Conservation (phyloP, 1,140 invertebrate genomes). For the Drusus annulatus region DNA sequence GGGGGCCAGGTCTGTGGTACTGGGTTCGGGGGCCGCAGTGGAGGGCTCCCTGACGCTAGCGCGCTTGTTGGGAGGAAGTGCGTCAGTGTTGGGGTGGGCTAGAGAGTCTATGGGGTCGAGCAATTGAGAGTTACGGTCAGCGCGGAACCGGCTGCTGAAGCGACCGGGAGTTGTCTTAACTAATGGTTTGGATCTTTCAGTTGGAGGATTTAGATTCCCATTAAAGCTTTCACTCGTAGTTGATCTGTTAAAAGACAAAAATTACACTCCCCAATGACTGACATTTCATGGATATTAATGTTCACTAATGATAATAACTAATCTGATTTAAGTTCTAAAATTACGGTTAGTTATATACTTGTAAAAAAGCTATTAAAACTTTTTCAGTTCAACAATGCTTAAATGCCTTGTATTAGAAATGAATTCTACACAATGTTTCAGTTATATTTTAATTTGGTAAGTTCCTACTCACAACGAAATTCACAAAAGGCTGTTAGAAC, state of each 20-base stretch:
- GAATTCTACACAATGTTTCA: conserved; percentile 7
- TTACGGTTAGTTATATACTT: conserved; percentile 1
- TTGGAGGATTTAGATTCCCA: conserved; percentile 62
- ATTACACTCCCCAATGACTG: conserved; percentile 67
- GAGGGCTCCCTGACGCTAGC: neutral
- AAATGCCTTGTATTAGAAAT: neutral
- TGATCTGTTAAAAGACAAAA: conserved; percentile 73
- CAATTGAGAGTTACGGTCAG: conserved; percentile 63
- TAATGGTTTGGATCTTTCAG: conserved; percentile 61
- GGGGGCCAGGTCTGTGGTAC: conserved; percentile 18
- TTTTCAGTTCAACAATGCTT: neutral
- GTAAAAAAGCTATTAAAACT: neutral
- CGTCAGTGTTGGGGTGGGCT: neutral
- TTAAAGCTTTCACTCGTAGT: conserved; percentile 70
- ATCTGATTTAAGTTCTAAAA: neutral
- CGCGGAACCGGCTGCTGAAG: conserved; percentile 58
- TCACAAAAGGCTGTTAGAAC: neutral
- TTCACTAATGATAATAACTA: conserved; percentile 17
- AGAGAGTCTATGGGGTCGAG: neutral
- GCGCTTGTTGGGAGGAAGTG: conserved; percentile 3
- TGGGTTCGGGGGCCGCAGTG: neutral
- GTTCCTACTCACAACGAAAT: conserved; percentile 20
- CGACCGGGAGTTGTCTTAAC: conserved; percentile 53
- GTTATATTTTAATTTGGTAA: conserved; percentile 10
- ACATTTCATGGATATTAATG: conserved; percentile 32